Conservation (phyloP, 2,797 vertebrate genomes). For the Argentina silus region DNA sequence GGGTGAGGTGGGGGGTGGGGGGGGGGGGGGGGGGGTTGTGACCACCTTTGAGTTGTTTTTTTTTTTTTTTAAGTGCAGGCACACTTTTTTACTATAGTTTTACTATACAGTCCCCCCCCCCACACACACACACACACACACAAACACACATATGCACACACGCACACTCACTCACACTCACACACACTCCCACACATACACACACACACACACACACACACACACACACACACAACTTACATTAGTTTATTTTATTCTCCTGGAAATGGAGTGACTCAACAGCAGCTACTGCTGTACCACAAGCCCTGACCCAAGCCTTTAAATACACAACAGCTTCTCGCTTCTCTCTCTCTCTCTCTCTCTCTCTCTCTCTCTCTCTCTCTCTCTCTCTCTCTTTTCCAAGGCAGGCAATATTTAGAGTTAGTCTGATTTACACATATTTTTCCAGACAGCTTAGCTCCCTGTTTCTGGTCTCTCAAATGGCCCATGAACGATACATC, state of each 20-base stretch:
- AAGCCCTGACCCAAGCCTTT: neutral
- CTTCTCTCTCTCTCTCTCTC: neutral
- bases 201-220: neutral
- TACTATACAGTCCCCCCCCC: slow-evolving; percentile 18
- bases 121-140: neutral
- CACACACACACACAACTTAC: slow-evolving; percentile 2
- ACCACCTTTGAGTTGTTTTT: slow-evolving; percentile 28
- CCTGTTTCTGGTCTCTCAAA: slow-evolving; percentile 6
- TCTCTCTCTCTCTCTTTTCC: slow-evolving; percentile 1
- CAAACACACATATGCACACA: neutral
- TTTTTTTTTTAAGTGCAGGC: slow-evolving; percentile 19
- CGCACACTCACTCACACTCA: neutral
- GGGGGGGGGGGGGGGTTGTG: neutral
- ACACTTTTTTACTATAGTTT: slow-evolving; percentile 6
- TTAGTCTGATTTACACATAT: slow-evolving; percentile 41
- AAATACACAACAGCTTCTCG: neutral
- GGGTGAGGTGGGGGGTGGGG: slow-evolving; percentile 6
- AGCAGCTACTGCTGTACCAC: slow-evolving; percentile 13
- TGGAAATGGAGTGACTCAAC: slow-evolving; percentile 35
- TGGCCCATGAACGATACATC: slow-evolving; percentile 14
- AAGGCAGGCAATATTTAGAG: slow-evolving; percentile 37
- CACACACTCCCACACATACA: neutral
- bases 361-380: neutral
- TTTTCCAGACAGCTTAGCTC: slow-evolving; percentile 37
- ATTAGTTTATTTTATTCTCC: slow-evolving; percentile 12